Percentiles rank a stretch among this genome's conserved stretches.
Conservation (phyloP, 64 coral and sea anemone genomes). For the Orbicella faveolata region DNA sequence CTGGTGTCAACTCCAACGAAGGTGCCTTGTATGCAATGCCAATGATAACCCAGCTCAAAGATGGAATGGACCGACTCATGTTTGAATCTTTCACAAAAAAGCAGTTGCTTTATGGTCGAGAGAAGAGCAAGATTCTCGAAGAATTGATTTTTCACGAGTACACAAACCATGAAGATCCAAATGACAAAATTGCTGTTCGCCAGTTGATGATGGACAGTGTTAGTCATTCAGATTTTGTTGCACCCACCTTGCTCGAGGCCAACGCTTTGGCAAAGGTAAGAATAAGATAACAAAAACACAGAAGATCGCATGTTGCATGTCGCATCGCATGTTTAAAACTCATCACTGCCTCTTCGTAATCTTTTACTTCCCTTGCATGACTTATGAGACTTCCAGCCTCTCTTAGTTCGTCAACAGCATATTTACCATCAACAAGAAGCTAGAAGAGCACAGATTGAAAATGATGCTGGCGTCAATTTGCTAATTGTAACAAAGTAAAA, state of each 20-base stretch:
- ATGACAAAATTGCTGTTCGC: neutral
- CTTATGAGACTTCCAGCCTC: too few species aligned
- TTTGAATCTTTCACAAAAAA: neutral
- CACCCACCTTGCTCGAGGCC: neutral
- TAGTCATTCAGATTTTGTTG: neutral
- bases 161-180: constrained; percentile 2
- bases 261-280: neutral
- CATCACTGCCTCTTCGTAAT: too few species aligned
- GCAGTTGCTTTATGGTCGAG: neutral
- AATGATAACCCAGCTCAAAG: neutral
- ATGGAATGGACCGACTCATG: neutral
- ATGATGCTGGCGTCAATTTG: too few species aligned
- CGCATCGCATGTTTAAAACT: too few species aligned
- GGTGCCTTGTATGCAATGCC: neutral
- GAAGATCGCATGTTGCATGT: too few species aligned
- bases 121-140: neutral
- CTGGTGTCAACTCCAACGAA: constrained; percentile 27
- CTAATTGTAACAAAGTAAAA: too few species aligned
- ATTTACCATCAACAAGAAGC: too few species aligned
- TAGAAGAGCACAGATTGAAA: too few species aligned
- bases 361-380: too few species aligned
- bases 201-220: neutral
- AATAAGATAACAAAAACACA: too few species aligned
- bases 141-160: constrained; percentile 4
- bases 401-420: too few species aligned